phyloP scores from a whole-genome alignment of 2,888 invertebrate species.

The Choristoneura rosaceana region DNA sequence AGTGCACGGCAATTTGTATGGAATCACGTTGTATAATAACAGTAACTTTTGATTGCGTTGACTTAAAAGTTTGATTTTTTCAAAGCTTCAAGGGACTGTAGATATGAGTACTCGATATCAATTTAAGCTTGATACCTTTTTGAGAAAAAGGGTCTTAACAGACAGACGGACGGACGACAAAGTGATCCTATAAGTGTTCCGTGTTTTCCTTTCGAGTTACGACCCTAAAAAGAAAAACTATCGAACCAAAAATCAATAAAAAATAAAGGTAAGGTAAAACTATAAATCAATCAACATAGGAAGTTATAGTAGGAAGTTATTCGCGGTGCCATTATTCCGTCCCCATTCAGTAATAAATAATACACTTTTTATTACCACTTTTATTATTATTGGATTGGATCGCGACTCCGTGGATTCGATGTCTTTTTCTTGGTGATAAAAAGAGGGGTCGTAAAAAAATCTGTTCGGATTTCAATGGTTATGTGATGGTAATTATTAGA shows the following conservation, averaged over 20 bases:
- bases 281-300: constrained; percentile 23
- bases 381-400: constrained; percentile 32
- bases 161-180: too few species aligned
- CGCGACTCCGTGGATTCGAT: constrained; percentile 14
- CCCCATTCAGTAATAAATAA: constrained; percentile 41
- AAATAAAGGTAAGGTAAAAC: constrained; percentile 11
- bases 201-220: too few species aligned
- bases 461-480: not conserved
- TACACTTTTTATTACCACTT: constrained; percentile 38
- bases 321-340: constrained; percentile 18
- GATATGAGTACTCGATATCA: too few species aligned
- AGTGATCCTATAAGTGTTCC: too few species aligned
- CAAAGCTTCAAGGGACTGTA: too few species aligned
- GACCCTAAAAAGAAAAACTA: not conserved
- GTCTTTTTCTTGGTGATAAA: constrained; percentile 26
- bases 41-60: too few species aligned
- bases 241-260: not conserved
- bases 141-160: too few species aligned
- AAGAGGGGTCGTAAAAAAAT: constrained; percentile 19
- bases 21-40: too few species aligned
- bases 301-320: constrained; percentile 14
- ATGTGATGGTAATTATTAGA: not conserved
- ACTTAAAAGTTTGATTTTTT: too few species aligned
- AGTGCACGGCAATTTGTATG: too few species aligned
- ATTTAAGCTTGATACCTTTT: too few species aligned